Percentiles rank a stretch among this genome's conserved stretches.
phyloP scores from a whole-genome alignment of 2,888 invertebrate species.

The Biston betularia region DNA sequence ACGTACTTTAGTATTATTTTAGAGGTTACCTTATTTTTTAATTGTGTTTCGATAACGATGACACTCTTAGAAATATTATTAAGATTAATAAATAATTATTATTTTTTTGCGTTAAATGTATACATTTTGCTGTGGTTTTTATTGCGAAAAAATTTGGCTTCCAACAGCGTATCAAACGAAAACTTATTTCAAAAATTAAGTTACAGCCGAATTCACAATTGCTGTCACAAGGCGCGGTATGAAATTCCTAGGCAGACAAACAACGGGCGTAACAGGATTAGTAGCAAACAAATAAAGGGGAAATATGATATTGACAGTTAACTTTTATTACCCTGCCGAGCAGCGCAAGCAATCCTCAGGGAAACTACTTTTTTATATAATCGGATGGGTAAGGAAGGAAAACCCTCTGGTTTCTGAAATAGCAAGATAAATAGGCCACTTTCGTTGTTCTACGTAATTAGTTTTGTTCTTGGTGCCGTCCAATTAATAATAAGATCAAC shows the following conservation, averaged over 20 bases:
- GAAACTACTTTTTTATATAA: slow-evolving; percentile 18
- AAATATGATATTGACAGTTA: slow-evolving; percentile 42
- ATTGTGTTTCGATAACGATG: too few relatives aligned
- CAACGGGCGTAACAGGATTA: slow-evolving; percentile 24
- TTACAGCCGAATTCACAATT: not conserved
- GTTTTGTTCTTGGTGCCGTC: slow-evolving; percentile 22
- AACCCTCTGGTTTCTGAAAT: slow-evolving; percentile 16
- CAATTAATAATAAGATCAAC: slow-evolving; percentile 23
- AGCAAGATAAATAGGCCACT: slow-evolving; percentile 14
- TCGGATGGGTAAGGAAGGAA: slow-evolving; percentile 16
- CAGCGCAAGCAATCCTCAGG: slow-evolving; percentile 16
- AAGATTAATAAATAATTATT: too few relatives aligned
- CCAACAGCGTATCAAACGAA: too few relatives aligned
- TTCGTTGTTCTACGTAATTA: slow-evolving; percentile 22
- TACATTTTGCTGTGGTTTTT: too few relatives aligned
- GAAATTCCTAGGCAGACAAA: slow-evolving; percentile 19
- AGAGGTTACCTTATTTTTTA: too few relatives aligned
- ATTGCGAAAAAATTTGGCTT: too few relatives aligned
- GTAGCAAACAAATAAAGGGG: slow-evolving; percentile 30
- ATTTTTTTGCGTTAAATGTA: too few relatives aligned
- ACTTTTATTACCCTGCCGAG: slow-evolving; percentile 25
- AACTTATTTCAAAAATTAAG: too few relatives aligned
- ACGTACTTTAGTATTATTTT: too few relatives aligned
- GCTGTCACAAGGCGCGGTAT: slow-evolving; percentile 6
- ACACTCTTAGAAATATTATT: too few relatives aligned